Evolutionary conservation across 2,113 vertebrate species (phyloP).

Genomic region (Fulica atra): DNA sequence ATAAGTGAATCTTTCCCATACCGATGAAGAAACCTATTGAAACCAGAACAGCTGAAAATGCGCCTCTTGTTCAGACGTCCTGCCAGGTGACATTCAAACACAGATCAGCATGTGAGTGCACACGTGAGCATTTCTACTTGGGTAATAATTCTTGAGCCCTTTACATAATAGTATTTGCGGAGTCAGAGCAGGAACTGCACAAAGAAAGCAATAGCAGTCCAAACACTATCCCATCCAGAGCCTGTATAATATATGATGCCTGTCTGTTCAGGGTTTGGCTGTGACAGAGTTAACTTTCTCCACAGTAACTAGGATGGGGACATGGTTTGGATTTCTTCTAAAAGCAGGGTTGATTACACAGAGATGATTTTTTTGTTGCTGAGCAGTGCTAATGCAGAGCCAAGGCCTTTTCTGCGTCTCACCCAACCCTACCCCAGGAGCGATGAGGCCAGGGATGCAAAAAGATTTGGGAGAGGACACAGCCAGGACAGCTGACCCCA

Average conservation of each 20-base stretch:
- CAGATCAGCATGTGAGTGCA: background rate
- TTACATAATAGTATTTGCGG: background rate
- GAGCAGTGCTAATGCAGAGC: too few relatives aligned
- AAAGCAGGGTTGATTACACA: too few relatives aligned
- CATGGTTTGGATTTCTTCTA: too few relatives aligned
- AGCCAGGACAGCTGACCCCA: too few relatives aligned
- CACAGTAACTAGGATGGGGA: too few relatives aligned
- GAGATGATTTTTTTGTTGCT: too few relatives aligned
- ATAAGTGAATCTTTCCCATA: background rate
- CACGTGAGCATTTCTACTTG: background rate
- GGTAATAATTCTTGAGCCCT: background rate
- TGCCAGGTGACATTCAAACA: background rate
- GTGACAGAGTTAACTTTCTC: too few relatives aligned
- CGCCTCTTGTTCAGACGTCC: background rate
- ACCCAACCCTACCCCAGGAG: too few relatives aligned
- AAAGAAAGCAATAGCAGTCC: background rate
- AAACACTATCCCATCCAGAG: background rate
- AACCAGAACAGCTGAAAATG: background rate
- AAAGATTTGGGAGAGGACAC: too few relatives aligned
- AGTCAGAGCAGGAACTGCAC: background rate
- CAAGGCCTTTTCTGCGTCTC: too few relatives aligned
- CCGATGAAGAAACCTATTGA: background rate
- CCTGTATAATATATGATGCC: background rate
- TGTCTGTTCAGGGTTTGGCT: background rate
- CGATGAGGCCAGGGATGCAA: too few relatives aligned